A percentile compares a stretch with the other conserved stretches of the same genome.
phyloP scores from a whole-genome alignment of 64 coral and sea anemone species.

The Porites lutea region DNA sequence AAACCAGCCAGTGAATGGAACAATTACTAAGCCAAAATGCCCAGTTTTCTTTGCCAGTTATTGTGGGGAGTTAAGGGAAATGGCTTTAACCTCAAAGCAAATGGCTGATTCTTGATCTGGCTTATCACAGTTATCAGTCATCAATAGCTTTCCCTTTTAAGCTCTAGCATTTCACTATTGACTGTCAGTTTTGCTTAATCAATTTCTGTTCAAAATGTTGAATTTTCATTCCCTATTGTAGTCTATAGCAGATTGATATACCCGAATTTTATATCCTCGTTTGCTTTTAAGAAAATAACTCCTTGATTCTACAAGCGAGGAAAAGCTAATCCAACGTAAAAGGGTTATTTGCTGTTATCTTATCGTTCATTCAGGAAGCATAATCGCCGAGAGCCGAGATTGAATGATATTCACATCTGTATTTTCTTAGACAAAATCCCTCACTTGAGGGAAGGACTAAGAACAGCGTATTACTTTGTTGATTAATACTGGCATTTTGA shows the following conservation, averaged over 20 bases:
- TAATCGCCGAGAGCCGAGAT: not conserved
- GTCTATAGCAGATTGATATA: too few species aligned
- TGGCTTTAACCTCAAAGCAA: too few species aligned
- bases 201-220: not conserved
- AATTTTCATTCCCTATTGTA: not conserved
- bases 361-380: not conserved
- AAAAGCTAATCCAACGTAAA: not conserved
- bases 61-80: too few species aligned
- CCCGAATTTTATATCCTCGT: not conserved
- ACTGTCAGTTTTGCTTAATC: not conserved
- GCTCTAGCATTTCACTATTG: not conserved
- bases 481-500: conserved; percentile 28
- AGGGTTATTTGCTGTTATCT: not conserved
- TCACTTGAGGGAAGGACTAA: not conserved
- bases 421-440: not conserved
- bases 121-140: too few species aligned
- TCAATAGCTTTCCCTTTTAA: too few species aligned
- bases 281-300: conserved; percentile 15
- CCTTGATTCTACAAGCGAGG: not conserved
- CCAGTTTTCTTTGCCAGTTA: too few species aligned
- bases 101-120: too few species aligned
- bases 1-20: too few species aligned
- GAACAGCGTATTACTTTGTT: conserved; percentile 1
- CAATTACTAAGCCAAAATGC: too few species aligned
- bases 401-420: not conserved